Conservation (phyloP, 2,113 vertebrate species). For the Petrocephalus microphthalmus region DNA sequence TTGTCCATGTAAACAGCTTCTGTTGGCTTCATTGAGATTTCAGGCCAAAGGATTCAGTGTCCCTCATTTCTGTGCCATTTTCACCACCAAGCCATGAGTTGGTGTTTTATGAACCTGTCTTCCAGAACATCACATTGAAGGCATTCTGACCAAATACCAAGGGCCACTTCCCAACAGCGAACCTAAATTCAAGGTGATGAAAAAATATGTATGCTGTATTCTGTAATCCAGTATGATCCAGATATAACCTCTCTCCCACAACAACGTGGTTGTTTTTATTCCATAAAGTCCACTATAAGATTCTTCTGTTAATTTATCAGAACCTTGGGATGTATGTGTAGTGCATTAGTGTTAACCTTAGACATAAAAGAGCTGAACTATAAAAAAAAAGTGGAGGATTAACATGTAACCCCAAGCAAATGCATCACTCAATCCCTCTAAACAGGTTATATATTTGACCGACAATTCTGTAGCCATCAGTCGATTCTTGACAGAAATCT, state of each 20-base stretch:
- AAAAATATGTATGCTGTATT: not conserved
- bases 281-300: conserved; percentile 19
- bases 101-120: conserved; percentile 50
- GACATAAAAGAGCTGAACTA: conserved; percentile 25
- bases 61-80: conserved; percentile 47
- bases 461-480: not conserved
- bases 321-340: conserved; percentile 3
- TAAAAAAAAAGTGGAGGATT: conserved; percentile 31
- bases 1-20: conserved; percentile 30
- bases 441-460: not conserved
- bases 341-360: conserved; percentile 11
- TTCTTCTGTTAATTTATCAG: conserved; percentile 24
- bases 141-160: conserved; percentile 40
- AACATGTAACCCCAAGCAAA: conserved; percentile 30
- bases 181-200: conserved; percentile 16
- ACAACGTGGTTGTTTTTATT: not conserved
- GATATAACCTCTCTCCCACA: conserved; percentile 26
- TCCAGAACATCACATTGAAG: conserved; percentile 30
- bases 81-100: conserved; percentile 41
- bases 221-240: conserved; percentile 30
- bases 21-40: conserved; percentile 44
- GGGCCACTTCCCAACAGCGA: conserved; percentile 30
- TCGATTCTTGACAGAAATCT: not conserved
- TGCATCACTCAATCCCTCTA: conserved; percentile 23
- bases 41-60: conserved; percentile 42